Evolutionary conservation across 1,140 invertebrate genomes (phyloP), one percentile per base, ranked within the genome.

Genomic region (Ceratina calcarata): DNA sequence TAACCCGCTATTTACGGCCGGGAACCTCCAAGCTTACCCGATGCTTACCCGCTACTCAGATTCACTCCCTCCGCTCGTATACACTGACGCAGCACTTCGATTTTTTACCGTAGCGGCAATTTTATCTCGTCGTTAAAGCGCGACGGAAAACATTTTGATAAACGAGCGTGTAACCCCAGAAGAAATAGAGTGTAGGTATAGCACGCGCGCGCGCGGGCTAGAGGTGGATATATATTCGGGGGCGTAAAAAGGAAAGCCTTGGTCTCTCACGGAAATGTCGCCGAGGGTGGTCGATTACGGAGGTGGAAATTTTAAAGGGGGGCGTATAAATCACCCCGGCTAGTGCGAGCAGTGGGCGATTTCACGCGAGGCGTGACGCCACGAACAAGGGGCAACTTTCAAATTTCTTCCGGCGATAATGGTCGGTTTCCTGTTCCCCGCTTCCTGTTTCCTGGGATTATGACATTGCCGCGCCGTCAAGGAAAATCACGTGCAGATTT

Each of bases 401-500:
- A 69, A 81, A 71, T 77, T 72, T 74, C 72, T 78, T 85, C 82
- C 82, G 74, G 60, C 51, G 82, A 81, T 85, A 85, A 85, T 73
- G 74, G 61, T 62, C 51, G 60, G 80, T 73, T 85, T 85, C 84
- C 84, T 66, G 65, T 27, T 45, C 37, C 37, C 3, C 10, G 37
- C 37, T 45, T 45, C 37, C 37, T 45, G 37, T 45, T 45, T 45
- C 37, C 37, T 37, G 27, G 51, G 24, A 84, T 85, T 85, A 85
- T 75, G 69, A 62, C 69, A 80, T 84, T 57, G 69, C 32, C 78
- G 49, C 51, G 70, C 70, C 79, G 76, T 45, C 37, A 57, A 77
- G 80, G 82, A 86, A 86, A 87, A 45, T 79, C 74, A 76, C 84
- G 82, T 64, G 49, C 73, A 84, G 84, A 84, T 87, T 37, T 78